phyloP scores from a whole-genome alignment of 53 echinoderm and acorn worm genomes.

The Hippasteria phrygiana region DNA sequence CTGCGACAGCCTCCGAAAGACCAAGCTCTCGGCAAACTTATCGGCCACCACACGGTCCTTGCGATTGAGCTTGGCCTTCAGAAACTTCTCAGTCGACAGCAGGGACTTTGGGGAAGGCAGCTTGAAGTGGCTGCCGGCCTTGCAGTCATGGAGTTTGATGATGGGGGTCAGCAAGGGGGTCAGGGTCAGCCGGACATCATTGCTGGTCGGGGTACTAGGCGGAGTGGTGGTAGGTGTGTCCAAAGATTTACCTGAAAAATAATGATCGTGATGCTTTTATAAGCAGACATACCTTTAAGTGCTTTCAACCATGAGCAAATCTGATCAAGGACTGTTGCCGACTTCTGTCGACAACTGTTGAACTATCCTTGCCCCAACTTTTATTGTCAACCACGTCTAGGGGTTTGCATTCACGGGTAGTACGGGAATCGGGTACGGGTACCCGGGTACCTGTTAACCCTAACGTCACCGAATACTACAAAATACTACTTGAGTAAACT shows the following conservation, averaged over 20 bases:
- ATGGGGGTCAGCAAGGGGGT: constrained; percentile 69
- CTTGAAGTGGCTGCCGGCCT: constrained; percentile 28
- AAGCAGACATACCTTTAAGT: no score
- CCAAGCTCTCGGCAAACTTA: constrained; percentile 72
- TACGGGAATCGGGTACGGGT: no score
- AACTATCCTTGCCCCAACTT: no score
- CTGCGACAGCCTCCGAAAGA: constrained; percentile 80
- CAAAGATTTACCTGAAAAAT: constrained; percentile 40
- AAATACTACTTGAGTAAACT: no score
- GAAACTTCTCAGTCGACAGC: constrained; percentile 40
- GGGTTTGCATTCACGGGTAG: no score
- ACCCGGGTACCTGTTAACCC: no score
- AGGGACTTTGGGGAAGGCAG: constrained; percentile 52
- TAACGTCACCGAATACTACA: no score
- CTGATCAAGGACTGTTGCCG: no score
- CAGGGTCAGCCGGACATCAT: constrained; percentile 15
- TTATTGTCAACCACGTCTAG: no score
- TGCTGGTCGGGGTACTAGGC: constrained; percentile 62
- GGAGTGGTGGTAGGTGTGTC: constrained; percentile 57
- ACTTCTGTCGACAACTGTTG: no score
- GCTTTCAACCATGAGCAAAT: no score
- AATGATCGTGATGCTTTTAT: neutral
- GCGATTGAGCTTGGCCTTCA: constrained; percentile 39
- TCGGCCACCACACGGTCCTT: constrained; percentile 34
- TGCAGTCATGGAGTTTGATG: constrained; percentile 72